A percentile compares a stretch with the other conserved stretches of the same genome.
Conservation (phyloP, 64 coral and sea anemone species). For the Pachyseris speciosa region DNA sequence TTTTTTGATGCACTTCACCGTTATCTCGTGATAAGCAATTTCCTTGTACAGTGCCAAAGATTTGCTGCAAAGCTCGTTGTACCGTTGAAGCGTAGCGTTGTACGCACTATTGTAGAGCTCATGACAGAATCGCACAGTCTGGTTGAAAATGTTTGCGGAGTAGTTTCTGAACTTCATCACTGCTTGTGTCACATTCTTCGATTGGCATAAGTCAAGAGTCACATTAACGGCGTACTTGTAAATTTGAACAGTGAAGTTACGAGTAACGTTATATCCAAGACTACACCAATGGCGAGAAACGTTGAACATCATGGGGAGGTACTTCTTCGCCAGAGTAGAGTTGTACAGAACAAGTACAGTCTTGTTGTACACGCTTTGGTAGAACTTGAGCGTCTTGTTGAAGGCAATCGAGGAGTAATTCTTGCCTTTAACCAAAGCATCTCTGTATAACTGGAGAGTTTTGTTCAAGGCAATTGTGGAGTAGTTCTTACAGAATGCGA, state of each 20-base stretch:
- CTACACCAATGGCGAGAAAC: slow-evolving; percentile 50
- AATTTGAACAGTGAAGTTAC: slow-evolving; percentile 54
- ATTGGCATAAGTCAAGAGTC: slow-evolving; percentile 71
- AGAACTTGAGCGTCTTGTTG: slow-evolving; percentile 64
- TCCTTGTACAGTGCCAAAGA: slow-evolving; percentile 33
- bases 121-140: slow-evolving; percentile 59
- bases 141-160: slow-evolving; percentile 25
- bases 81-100: slow-evolving; percentile 8
- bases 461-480: slow-evolving; percentile 53
- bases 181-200: slow-evolving; percentile 32
- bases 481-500: slow-evolving; percentile 47
- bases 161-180: slow-evolving; percentile 43
- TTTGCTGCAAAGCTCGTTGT: slow-evolving; percentile 18
- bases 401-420: slow-evolving; percentile 10
- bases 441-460: slow-evolving; percentile 52
- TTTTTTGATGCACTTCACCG: slow-evolving; percentile 35
- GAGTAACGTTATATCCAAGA: slow-evolving; percentile 26
- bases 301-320: slow-evolving; percentile 62
- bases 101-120: slow-evolving; percentile 14
- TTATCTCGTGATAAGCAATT: slow-evolving; percentile 58
- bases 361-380: slow-evolving; percentile 40
- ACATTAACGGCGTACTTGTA: slow-evolving; percentile 38
- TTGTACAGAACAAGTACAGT: not conserved
- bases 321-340: slow-evolving; percentile 17
- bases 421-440: too few relatives aligned